Evolutionary conservation across 2,113 vertebrate species (phyloP).

Genomic region (Ctenomys sociabilis): DNA sequence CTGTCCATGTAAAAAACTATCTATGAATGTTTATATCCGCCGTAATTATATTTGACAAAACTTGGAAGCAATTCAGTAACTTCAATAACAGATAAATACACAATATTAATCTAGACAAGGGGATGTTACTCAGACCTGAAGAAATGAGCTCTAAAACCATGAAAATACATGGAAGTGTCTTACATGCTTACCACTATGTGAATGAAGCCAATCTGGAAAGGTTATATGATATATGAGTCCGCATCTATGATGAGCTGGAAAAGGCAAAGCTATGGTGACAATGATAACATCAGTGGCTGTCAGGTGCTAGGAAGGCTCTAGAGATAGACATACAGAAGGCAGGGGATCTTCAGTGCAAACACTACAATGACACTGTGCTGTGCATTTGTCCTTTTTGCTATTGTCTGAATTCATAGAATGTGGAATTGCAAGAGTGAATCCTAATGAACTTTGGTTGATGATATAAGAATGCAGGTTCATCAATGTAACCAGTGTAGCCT

Average conservation of each 20-base stretch:
- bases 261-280: neutral
- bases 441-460: neutral
- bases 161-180: neutral
- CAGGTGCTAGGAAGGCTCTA: neutral
- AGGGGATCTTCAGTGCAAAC: neutral
- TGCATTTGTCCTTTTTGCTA: neutral
- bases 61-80: neutral
- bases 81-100: neutral
- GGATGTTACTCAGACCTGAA: conserved; percentile 13
- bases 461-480: neutral
- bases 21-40: neutral
- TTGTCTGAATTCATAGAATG: neutral
- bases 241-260: neutral
- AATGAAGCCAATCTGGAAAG: conserved; percentile 21
- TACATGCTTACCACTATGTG: neutral
- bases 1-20: neutral
- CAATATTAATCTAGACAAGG: neutral
- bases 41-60: neutral
- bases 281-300: neutral
- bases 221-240: neutral
- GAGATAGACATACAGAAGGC: neutral
- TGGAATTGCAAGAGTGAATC: neutral
- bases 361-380: neutral
- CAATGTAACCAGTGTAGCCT: neutral
- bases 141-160: neutral